Percentiles rank a stretch among this genome's conserved stretches.
These are phyloP conservation scores for Columba livia DNA, from an alignment of 2,113 vertebrate species.

Conservation along the genomic window DNA sequence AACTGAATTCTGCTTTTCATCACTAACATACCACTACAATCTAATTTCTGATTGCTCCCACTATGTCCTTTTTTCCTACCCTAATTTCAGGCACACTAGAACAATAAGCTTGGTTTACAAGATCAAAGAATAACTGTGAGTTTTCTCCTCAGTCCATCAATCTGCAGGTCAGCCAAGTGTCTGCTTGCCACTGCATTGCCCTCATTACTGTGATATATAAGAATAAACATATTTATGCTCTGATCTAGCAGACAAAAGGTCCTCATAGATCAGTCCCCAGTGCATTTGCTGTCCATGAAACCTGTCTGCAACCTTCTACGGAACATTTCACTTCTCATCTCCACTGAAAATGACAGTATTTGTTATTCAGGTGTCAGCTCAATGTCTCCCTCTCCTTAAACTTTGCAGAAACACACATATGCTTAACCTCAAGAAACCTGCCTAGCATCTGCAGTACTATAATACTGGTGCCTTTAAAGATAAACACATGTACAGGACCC, in stretches of 20 bases:
- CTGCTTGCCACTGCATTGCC: background rate
- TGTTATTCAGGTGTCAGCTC: slow-evolving; percentile 17
- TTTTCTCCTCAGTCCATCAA: background rate
- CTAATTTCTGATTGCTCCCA: background rate
- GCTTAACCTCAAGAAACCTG: background rate
- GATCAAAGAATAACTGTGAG: background rate
- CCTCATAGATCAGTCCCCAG: background rate
- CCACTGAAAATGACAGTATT: background rate
- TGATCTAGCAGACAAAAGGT: background rate
- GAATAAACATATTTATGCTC: slow-evolving; percentile 22
- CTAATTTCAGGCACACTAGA: background rate
- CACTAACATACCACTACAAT: background rate
- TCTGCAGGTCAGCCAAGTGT: background rate
- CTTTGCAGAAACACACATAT: background rate
- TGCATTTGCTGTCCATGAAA: background rate
- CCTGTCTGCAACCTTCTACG: background rate
- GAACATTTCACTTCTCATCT: background rate
- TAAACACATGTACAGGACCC: background rate
- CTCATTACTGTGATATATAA: slow-evolving; percentile 3
- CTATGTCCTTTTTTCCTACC: background rate
- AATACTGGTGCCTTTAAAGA: background rate
- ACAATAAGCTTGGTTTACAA: background rate
- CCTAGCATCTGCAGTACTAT: background rate
- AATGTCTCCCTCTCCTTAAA: background rate
- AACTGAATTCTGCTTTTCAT: background rate